Evolutionary conservation across 2,888 invertebrate species (phyloP).

Genomic region (Thelaira solivaga): DNA sequence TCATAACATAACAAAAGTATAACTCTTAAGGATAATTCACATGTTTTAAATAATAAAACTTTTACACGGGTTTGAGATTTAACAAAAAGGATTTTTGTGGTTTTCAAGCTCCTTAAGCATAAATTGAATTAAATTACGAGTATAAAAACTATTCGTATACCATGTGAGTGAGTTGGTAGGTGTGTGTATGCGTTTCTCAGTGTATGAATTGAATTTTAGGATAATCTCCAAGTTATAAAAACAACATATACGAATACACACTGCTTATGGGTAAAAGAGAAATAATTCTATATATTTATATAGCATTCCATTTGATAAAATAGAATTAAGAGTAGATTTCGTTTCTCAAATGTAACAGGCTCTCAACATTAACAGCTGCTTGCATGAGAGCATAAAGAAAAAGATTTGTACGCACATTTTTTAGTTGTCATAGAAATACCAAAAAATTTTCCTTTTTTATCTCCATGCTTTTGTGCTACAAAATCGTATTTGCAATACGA

Average conservation of each 20-base stretch:
- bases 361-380: conserved; percentile 63
- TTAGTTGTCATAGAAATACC: neutral
- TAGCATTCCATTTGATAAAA: conserved; percentile 11
- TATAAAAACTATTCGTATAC: too few relatives aligned
- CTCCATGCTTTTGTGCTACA: neutral
- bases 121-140: conserved; percentile 37
- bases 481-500: neutral
- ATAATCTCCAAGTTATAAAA: conserved; percentile 56
- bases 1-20: neutral
- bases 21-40: conserved; percentile 36
- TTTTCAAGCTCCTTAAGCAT: conserved; percentile 34
- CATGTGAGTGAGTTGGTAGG: neutral
- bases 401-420: conserved; percentile 7
- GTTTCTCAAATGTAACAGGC: conserved; percentile 74
- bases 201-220: conserved; percentile 27
- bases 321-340: conserved; percentile 71
- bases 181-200: neutral
- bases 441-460: neutral
- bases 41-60: conserved; percentile 6
- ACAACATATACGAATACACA: too few relatives aligned
- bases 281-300: neutral
- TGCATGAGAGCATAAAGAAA: neutral
- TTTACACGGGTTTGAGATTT: conserved; percentile 15
- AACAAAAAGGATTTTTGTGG: conserved; percentile 28
- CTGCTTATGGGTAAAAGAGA: conserved; percentile 33